Percentiles rank a stretch among this genome's conserved stretches.
Evolutionary conservation across 2,113 vertebrate genomes (phyloP).

Genomic region (Microtus oregoni): DNA sequence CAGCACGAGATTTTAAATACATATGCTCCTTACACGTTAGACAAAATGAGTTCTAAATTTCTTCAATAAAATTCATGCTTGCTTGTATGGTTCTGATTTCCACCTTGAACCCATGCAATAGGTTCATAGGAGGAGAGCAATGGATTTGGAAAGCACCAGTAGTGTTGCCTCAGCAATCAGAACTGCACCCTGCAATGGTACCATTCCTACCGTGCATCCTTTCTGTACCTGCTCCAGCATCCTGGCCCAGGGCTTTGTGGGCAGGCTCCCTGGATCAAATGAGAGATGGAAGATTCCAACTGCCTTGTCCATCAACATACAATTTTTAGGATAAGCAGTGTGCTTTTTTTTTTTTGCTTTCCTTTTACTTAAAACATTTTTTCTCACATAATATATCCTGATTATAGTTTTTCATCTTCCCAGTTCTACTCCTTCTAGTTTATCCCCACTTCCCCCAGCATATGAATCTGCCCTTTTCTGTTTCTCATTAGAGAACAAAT

Average conservation of each 20-base stretch:
- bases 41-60: neutral
- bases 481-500: neutral
- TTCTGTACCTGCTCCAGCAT: neutral
- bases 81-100: neutral
- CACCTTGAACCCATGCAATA: neutral
- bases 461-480: neutral
- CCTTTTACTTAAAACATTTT: neutral
- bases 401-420: neutral
- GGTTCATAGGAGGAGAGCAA: too few species aligned
- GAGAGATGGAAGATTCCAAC: neutral
- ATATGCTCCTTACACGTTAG: neutral
- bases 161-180: neutral
- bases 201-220: accelerated
- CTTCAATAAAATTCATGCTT: neutral
- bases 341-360: neutral
- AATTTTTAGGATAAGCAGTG: neutral
- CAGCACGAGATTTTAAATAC: too few species aligned
- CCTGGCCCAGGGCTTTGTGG: neutral
- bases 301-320: neutral
- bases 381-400: neutral
- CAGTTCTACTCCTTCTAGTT: neutral
- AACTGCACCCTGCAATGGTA: accelerated
- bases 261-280: neutral
- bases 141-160: neutral
- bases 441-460: accelerated